A percentile compares a stretch with the other conserved stretches of the same genome.
Conservation (phyloP, 2,797 vertebrate genomes). For the Podarcis siculus region DNA sequence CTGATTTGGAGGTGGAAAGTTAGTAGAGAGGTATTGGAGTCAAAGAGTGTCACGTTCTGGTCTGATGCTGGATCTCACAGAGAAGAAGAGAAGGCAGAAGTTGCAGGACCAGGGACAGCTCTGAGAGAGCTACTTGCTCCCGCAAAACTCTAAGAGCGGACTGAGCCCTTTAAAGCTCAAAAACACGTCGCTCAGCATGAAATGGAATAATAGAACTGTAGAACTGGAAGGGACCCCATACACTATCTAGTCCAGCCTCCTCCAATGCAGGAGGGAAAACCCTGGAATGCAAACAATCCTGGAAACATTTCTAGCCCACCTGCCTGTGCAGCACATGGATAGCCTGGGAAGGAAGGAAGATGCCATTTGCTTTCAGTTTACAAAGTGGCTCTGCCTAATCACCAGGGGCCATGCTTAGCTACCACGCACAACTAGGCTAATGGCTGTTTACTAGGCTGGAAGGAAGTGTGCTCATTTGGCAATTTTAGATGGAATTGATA, state of each 20-base stretch:
- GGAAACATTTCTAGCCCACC: background rate
- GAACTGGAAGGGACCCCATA: too few species aligned
- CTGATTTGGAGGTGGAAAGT: too few species aligned
- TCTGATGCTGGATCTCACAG: too few species aligned
- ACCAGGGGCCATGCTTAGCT: background rate
- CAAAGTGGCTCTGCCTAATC: background rate
- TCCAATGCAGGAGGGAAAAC: too few species aligned
- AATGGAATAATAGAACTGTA: too few species aligned
- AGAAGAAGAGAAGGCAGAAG: too few species aligned
- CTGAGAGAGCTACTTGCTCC: too few species aligned
- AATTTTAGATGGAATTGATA: background rate
- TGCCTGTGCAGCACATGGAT: background rate
- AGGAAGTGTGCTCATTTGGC: background rate
- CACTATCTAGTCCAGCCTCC: too few species aligned
- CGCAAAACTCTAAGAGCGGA: too few species aligned
- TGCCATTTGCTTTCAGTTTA: background rate
- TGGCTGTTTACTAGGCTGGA: background rate
- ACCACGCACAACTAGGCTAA: background rate
- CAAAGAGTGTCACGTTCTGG: too few species aligned
- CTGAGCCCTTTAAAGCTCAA: background rate
- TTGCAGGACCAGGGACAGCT: too few species aligned
- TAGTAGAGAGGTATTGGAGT: background rate
- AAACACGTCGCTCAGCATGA: background rate
- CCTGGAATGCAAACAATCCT: too few species aligned
- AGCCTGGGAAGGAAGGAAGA: background rate